A percentile compares a stretch with the other conserved stretches of the same genome.
These are phyloP conservation scores for Etheostoma perlongum DNA, from an alignment of 2,797 vertebrate species.

Conservation along the genomic window DNA sequence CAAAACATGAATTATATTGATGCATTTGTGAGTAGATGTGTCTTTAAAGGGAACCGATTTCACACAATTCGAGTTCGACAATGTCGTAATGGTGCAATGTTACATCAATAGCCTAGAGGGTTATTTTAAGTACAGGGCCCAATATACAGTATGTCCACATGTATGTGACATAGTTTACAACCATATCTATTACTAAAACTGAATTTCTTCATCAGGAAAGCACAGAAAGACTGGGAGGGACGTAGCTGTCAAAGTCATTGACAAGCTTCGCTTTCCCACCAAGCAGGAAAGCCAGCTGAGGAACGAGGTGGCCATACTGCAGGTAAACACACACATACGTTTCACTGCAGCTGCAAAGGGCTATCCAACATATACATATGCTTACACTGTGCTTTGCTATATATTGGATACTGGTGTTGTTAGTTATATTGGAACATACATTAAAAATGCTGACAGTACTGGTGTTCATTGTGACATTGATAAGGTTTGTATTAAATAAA, in stretches of 20 bases:
- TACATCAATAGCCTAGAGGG: background rate
- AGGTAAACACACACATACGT: conserved; percentile 79
- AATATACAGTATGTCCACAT: background rate
- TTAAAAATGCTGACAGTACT: background rate
- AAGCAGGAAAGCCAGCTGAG: conserved; percentile 94
- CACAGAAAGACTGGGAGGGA: conserved; percentile 92
- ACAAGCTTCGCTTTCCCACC: conserved; percentile 94
- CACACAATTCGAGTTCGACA: background rate
- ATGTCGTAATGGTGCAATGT: background rate
- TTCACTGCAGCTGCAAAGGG: background rate
- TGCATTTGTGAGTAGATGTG: background rate
- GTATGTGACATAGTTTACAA: background rate
- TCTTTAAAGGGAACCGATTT: background rate
- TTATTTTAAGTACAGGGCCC: background rate
- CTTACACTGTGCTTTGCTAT: background rate
- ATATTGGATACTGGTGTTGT: background rate
- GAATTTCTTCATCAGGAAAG: conserved; percentile 83
- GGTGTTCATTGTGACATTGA: background rate
- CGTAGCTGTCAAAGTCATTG: conserved; percentile 94
- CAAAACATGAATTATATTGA: background rate
- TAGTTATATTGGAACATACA: background rate
- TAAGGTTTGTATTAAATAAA: background rate
- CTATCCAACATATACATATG: rapidly evolving
- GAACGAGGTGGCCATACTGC: conserved; percentile 94
- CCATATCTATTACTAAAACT: background rate